phyloP scores from a whole-genome alignment of 2,113 vertebrate species.

The Phalacrocorax carbo region DNA sequence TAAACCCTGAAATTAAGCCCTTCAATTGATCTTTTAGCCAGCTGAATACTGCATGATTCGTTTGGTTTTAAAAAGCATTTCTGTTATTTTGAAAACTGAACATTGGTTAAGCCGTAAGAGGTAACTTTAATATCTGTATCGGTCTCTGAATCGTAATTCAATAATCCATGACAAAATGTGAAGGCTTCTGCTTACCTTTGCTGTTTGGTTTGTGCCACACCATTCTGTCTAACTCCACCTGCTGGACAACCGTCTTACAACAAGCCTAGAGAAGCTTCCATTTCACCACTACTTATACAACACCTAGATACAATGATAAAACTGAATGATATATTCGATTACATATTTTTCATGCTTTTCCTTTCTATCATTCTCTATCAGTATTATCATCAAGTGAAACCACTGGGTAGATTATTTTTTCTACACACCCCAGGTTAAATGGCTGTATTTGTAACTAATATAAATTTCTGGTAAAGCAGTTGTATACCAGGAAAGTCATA shows the following conservation, averaged over 20 bases:
- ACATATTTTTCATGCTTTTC: background rate
- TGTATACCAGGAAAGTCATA: background rate
- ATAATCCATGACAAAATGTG: background rate
- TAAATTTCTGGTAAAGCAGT: background rate
- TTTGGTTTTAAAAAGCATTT: background rate
- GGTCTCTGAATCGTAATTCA: background rate
- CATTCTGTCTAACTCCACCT: conserved; percentile 17
- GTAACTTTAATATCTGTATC: background rate
- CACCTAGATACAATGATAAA: background rate
- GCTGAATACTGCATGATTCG: background rate
- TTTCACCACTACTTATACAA: background rate
- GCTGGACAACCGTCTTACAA: background rate
- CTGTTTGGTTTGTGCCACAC: background rate
- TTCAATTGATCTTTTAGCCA: background rate
- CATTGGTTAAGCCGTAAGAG: background rate
- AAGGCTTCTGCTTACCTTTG: background rate
- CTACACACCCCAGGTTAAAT: background rate
- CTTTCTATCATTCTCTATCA: background rate
- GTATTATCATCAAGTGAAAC: background rate
- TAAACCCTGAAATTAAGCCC: background rate
- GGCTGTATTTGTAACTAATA: background rate
- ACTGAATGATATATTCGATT: accelerated
- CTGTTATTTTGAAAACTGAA: background rate
- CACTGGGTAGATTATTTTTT: background rate
- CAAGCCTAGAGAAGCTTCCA: background rate